Evolutionary conservation across 1,140 invertebrate species (phyloP).

Genomic region (Limonius californicus): DNA sequence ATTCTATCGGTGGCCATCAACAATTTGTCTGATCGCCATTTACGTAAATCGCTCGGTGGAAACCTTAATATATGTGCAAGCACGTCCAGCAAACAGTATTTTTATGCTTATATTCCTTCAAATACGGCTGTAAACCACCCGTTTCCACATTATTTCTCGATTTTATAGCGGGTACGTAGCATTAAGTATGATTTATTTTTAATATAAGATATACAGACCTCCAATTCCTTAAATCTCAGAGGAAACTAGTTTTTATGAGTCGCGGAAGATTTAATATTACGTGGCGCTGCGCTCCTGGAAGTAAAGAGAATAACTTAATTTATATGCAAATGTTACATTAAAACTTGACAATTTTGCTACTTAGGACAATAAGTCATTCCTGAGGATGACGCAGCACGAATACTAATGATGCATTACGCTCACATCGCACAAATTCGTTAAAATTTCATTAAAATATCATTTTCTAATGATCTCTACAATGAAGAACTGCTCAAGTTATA

Average conservation of each 20-base stretch:
- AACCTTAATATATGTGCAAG: conserved; percentile 22
- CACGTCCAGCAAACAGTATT: conserved; percentile 2
- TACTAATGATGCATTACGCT: conserved; percentile 10
- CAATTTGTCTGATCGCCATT: conserved; percentile 27
- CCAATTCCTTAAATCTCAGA: background rate
- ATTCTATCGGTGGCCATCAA: conserved; percentile 27
- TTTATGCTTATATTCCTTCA: background rate
- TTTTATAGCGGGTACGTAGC: background rate
- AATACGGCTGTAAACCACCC: background rate
- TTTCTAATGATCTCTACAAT: no score
- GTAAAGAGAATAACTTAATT: conserved; percentile 18
- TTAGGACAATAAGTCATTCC: conserved; percentile 21
- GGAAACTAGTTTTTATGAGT: no score
- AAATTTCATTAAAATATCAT: no score
- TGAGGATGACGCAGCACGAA: conserved; percentile 8
- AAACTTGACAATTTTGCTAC: conserved; percentile 25
- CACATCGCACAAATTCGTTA: no score
- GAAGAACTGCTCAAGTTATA: no score
- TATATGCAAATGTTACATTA: conserved; percentile 28
- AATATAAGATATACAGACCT: background rate
- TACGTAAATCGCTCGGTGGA: conserved; percentile 22
- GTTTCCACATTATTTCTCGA: background rate
- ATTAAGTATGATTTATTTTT: background rate
- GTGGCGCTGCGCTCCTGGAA: background rate
- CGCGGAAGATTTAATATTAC: background rate